Base-by-base conservation (phyloP, 1,140 invertebrate genomes). In the Cephus cinctus region DNA sequence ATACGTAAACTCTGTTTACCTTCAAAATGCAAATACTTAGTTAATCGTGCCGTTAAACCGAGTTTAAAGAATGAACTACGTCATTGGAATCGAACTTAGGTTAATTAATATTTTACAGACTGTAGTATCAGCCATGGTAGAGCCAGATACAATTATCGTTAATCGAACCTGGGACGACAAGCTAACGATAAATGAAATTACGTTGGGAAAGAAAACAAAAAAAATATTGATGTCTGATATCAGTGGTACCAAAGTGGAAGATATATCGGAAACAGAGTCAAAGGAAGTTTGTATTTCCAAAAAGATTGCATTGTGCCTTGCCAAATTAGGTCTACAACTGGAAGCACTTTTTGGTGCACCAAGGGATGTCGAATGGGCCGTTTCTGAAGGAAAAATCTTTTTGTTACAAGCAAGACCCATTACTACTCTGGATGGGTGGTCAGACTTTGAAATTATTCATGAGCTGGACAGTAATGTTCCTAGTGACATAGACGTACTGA, bases 341-440 rank as follows among this genome's bases (percentile, higher is more conserved):
- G 87, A 90, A 60, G 59, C 78, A 23, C 57, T 80, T 11, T 90
- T 86, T 74, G 83, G 83, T 5, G 75, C 75, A 5, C 77, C 84
- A 0, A 78, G 88, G 56, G 89, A 93, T 67, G 82, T 92, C 25
- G 89, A 93, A 74, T 92, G 85, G 81, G 85, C 85, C 6, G 62
- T 85, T 34, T 56, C 60, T 19, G 67, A 80, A 75, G 72, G 76
- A 19, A 66, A 71, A 6, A 74, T 87, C 44, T 87, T 80, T 63
- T 64, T 88, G 11, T 65, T 88, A n/a, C 85, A 90, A 81, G 81
- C 85, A 3, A 76, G 89, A 25, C 85, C 86, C 2, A 83, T 91
- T 21, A 90, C 89, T 1, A 82, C 82, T 0, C 51, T 88, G 4
- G 80, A 86, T 20, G 59, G 74, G 2, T 88, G 87, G 82, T 83